Percentiles rank a stretch among this genome's conserved stretches.
phyloP scores from a whole-genome alignment of 2,113 vertebrate genomes.

The Lamprologus sp. region DNA sequence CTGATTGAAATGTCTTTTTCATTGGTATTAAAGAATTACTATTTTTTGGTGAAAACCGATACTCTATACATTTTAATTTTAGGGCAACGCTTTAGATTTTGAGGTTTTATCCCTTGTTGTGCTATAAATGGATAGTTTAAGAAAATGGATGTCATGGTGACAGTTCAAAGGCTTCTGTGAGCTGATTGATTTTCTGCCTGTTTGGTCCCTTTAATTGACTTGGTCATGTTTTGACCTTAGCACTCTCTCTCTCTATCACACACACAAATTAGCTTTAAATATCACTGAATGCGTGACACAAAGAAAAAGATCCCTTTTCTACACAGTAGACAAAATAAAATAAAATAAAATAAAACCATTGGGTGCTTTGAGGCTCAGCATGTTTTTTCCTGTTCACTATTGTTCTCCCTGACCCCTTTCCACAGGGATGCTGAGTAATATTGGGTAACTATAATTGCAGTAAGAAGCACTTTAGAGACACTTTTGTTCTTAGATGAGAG shows the following conservation, averaged over 20 bases:
- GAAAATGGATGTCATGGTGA: slow-evolving; percentile 11
- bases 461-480: neutral
- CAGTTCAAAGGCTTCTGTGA: slow-evolving; percentile 34
- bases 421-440: neutral
- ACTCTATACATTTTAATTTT: neutral
- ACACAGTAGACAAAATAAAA: neutral
- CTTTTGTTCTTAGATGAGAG: neutral
- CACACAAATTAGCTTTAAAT: neutral
- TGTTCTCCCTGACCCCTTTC: neutral
- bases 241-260: neutral
- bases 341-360: neutral
- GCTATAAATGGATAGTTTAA: neutral
- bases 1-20: neutral
- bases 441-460: neutral
- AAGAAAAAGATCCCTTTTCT: slow-evolving; percentile 17
- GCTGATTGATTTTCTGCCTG: slow-evolving; percentile 46
- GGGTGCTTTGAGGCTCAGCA: neutral
- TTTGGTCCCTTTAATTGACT: slow-evolving; percentile 57
- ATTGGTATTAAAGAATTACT: neutral
- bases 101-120: neutral
- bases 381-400: neutral
- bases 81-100: neutral
- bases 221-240: slow-evolving; percentile 2
- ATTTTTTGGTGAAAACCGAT: neutral
- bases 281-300: slow-evolving; percentile 7